phyloP scores from a whole-genome alignment of 2,888 invertebrate species.

The Pachliopta kotzebuea region DNA sequence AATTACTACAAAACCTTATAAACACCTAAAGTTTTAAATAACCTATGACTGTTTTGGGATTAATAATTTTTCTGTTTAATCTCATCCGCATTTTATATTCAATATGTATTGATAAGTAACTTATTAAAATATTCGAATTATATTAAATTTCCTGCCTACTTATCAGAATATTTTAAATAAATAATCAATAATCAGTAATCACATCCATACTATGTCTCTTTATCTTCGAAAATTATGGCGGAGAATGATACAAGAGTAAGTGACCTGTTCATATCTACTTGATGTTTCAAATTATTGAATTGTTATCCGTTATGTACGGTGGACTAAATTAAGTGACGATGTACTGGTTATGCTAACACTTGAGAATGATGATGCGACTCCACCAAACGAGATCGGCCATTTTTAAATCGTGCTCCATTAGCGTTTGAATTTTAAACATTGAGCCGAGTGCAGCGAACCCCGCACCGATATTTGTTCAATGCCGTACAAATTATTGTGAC shows the following conservation, averaged over 20 bases:
- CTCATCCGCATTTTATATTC: neutral
- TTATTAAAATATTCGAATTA: slow-evolving; percentile 10
- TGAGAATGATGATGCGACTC: slow-evolving; percentile 19
- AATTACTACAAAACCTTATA: slow-evolving; percentile 16
- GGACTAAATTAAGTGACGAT: slow-evolving; percentile 11
- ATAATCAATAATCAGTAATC: slow-evolving; percentile 10
- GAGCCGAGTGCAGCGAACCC: slow-evolving; percentile 74
- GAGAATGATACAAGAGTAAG: neutral
- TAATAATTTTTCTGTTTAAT: no score
- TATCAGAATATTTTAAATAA: slow-evolving; percentile 13
- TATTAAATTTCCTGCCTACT: neutral
- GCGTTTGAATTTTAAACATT: slow-evolving; percentile 71
- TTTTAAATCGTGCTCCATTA: slow-evolving; percentile 60
- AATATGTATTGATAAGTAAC: neutral
- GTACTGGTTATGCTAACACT: slow-evolving; percentile 13
- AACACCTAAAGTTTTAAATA: slow-evolving; percentile 20
- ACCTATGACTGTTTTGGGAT: neutral
- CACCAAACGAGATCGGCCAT: slow-evolving; percentile 54
- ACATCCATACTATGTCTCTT: slow-evolving; percentile 6
- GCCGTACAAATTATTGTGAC: slow-evolving; percentile 52
- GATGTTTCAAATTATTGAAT: slow-evolving; percentile 6
- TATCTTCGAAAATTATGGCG: slow-evolving; percentile 7
- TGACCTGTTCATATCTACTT: neutral
- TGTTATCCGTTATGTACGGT: slow-evolving; percentile 11
- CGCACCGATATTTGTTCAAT: slow-evolving; percentile 59